Evolutionary conservation across 2,797 vertebrate genomes (phyloP).

Genomic region (Argya squamiceps): DNA sequence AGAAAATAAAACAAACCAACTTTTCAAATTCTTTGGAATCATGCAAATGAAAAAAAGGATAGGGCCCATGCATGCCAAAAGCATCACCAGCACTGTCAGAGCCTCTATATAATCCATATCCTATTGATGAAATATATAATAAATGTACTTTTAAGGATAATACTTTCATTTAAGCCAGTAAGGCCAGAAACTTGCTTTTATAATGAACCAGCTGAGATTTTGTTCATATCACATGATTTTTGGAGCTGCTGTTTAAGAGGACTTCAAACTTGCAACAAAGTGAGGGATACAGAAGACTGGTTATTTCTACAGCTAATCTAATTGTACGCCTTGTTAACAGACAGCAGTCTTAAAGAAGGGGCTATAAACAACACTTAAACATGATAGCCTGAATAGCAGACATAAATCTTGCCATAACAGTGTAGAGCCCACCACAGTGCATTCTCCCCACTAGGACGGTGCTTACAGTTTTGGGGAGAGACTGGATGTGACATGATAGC

Average conservation of each 20-base stretch:
- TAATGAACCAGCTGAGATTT: not conserved
- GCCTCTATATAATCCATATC: not conserved
- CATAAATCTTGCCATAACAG: not conserved
- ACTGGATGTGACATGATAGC: not conserved
- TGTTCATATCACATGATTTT: not conserved
- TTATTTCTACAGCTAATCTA: not conserved
- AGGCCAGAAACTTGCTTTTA: not conserved
- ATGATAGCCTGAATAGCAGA: not conserved
- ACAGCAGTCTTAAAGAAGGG: not conserved
- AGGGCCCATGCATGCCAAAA: not conserved
- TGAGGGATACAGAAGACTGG: not conserved
- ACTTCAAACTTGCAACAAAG: not conserved
- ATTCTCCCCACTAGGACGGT: not conserved
- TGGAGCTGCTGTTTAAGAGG: not conserved
- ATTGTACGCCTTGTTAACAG: not conserved
- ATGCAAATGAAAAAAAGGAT: not conserved
- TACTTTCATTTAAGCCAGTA: not conserved
- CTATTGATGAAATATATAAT: not conserved
- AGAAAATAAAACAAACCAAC: not conserved
- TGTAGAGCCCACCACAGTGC: not conserved
- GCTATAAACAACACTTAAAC: not conserved
- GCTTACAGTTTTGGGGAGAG: not conserved
- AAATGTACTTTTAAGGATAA: not conserved
- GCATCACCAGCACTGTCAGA: not conserved
- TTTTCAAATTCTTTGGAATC: not conserved